Evolutionary conservation across 23 tunicate species (phyloP).

Genomic region (Halocynthia roretzi): DNA sequence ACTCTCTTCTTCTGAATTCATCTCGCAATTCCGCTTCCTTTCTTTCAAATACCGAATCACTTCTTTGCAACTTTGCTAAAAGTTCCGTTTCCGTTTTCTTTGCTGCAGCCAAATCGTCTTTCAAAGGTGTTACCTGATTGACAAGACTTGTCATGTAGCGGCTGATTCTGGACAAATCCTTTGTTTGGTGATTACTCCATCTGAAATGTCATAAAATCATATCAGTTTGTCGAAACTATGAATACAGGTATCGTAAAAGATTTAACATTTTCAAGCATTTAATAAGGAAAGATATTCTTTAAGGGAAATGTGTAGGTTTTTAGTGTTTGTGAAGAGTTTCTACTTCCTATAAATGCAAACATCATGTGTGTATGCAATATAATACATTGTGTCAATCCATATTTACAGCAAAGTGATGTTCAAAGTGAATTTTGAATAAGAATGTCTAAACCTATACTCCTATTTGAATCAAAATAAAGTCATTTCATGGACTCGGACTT

Average conservation of each 20-base stretch:
- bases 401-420: too few species aligned
- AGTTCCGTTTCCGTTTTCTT: conserved; percentile 19
- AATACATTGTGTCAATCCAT: too few species aligned
- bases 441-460: too few species aligned
- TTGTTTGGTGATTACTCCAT: conserved; percentile 77
- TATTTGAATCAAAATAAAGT: too few species aligned
- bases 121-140: conserved; percentile 70
- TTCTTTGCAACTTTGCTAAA: conserved; percentile 18
- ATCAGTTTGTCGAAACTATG: not conserved
- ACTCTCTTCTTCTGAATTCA: conserved; percentile 30
- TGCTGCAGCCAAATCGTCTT: conserved; percentile 36
- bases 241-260: not conserved
- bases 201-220: conserved; percentile 2
- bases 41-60: conserved; percentile 21
- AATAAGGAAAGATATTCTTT: too few species aligned
- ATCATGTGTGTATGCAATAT: too few species aligned
- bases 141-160: conserved; percentile 59
- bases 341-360: too few species aligned
- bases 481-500: too few species aligned
- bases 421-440: too few species aligned
- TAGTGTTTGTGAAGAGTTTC: too few species aligned
- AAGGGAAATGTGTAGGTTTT: too few species aligned
- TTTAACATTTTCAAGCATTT: not conserved
- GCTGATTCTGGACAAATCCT: conserved; percentile 70
- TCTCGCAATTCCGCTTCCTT: conserved; percentile 42